Percentiles rank a stretch among this genome's conserved stretches.
Conservation (phyloP, 30 jellyfish, hydroid and myxozoan species). For the Chrysaora quinquecirrha region DNA sequence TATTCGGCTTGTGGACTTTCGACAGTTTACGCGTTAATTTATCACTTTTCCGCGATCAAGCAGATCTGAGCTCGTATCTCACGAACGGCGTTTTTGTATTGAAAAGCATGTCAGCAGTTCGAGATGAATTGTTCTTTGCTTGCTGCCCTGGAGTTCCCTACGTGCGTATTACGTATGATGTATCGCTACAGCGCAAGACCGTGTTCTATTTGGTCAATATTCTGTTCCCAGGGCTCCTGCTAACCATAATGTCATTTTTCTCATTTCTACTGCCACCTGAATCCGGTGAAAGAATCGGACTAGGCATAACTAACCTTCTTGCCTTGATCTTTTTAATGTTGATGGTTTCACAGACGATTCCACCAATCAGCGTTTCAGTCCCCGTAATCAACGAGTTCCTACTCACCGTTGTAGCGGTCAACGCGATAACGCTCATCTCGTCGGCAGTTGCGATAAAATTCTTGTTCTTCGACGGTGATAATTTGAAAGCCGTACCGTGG, state of each 20-base stretch:
- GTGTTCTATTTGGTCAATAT: constrained; percentile 35
- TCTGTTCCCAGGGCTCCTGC: constrained; percentile 44
- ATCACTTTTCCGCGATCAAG: constrained; percentile 4
- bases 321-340: constrained; percentile 37
- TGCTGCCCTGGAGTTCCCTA: constrained; percentile 69
- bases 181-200: constrained; percentile 43
- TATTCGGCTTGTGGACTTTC: constrained; percentile 58
- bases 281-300: constrained; percentile 52
- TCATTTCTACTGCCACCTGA: constrained; percentile 62
- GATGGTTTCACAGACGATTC: constrained; percentile 48
- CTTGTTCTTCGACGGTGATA: neutral
- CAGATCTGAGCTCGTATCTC: constrained; percentile 23
- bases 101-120: constrained; percentile 52
- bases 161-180: constrained; percentile 18
- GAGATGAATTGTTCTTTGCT: constrained; percentile 1
- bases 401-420: constrained; percentile 12
- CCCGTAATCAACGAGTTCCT: constrained; percentile 40
- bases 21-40: constrained; percentile 25
- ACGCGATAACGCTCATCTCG: constrained; percentile 27
- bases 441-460: constrained; percentile 46
- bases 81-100: constrained; percentile 45
- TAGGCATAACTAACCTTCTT: constrained; percentile 28
- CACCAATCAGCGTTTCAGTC: constrained; percentile 53
- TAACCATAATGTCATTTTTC: constrained; percentile 5
- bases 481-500: constrained; percentile 26